Evolutionary conservation across 1,140 invertebrate genomes (phyloP), one percentile per base, ranked within the genome.

Genomic region (Drosophila parvula): DNA sequence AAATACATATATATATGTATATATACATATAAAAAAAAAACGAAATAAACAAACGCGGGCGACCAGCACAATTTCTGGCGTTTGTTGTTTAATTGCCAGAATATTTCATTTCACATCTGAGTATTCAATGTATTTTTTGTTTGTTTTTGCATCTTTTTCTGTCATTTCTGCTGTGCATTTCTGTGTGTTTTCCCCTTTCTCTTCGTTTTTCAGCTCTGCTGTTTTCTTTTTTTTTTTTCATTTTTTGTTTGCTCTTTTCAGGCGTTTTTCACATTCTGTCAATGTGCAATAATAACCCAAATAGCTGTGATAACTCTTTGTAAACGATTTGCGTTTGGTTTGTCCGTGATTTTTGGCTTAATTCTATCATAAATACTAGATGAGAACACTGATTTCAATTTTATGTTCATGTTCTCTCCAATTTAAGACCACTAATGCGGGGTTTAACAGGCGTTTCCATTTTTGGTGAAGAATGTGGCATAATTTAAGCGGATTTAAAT

Each of bases 21-120:
- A 53, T 38, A 27, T 10, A 32, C 48, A 41, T 14, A 1, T 5
- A 55, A 3, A 34, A 12, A 45, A 55, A 34, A 50, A 22, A 22
- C 22, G 9, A 76, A 41, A 40, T 16, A 47, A 56, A 58, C n/a
- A 59, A 9, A 61, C 40, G 11, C 60, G 27, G 34, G 34, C 48
- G 40, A 30, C 61, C 48, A 62, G 51, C 51, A 51, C 41, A 41
- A 63, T 40, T 55, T 51, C 40, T 32, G 61, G 64, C 70, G 44
- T 83, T 58, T 78, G 64, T 74, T 68, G 62, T 88, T 85, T 85
- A 88, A 86, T 86, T 86, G 76, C 83, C 79, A 82, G 65, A 82
- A 86, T 82, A 86, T 88, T 86, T 86, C 67, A 88, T 86, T 86
- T 78, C 50, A 18, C 43, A 77, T 67, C 22, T 41, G 45, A 69